phyloP scores from a whole-genome alignment of 2,113 vertebrate genomes.

The Chunga burmeisteri region DNA sequence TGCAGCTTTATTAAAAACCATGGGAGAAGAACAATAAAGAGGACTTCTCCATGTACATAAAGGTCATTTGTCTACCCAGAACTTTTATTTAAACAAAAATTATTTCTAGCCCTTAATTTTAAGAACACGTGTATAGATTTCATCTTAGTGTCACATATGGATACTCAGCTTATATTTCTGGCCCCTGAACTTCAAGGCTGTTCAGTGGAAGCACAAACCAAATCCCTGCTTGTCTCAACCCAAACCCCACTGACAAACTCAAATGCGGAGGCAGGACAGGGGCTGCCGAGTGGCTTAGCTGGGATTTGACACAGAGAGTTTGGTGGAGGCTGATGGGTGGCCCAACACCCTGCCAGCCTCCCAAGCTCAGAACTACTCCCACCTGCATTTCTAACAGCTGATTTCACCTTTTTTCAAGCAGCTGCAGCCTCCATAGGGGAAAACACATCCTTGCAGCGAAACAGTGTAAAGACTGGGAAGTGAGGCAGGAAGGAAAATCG shows the following conservation, averaged over 20 bases:
- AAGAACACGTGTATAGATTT: neutral
- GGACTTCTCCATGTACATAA: neutral
- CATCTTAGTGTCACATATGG: neutral
- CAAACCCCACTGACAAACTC: neutral
- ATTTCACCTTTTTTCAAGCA: neutral
- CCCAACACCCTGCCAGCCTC: neutral
- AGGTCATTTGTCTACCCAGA: neutral
- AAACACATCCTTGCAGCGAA: neutral
- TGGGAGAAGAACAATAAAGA: neutral
- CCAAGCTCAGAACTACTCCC: neutral
- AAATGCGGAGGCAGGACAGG: neutral
- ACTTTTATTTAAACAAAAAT: neutral
- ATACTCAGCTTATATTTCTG: neutral
- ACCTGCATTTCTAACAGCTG: neutral
- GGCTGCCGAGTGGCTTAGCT: rapidly evolving
- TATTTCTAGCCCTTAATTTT: neutral
- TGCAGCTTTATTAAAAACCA: neutral
- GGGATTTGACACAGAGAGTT: neutral
- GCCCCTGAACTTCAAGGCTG: neutral
- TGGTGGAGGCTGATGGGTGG: neutral
- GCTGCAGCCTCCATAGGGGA: neutral
- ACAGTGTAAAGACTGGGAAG: neutral
- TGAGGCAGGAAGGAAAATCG: neutral
- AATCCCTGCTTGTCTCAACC: neutral
- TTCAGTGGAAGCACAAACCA: neutral